Evolutionary conservation across 1,140 invertebrate genomes (phyloP), one percentile per base, ranked within the genome.

Genomic region (Ostrea denselamellosa): DNA sequence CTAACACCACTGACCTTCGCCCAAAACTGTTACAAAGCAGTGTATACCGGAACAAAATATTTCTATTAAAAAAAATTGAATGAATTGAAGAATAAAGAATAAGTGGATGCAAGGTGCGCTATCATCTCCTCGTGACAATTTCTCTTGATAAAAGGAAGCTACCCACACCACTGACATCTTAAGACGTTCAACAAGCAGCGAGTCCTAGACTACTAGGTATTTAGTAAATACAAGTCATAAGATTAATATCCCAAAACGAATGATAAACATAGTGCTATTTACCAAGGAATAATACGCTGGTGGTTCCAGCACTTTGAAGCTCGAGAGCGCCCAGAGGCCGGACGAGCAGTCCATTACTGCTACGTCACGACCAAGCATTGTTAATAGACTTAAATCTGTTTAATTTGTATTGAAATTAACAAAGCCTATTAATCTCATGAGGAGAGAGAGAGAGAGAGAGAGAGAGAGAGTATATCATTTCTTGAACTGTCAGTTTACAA

Each of bases 401-500:
- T 77, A 77, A 77, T 77, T 77, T 28, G 68, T 28, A 77, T 14
- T 34, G 68, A 77, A 77, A 77, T 77, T 77, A 77, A 77, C 68
- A 77, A 77, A 77, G 22, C 25, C 25, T 77, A 28, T 77, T 77
- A 14, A 77, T 28, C 22, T 25, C 28, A 28, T 25, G 44, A 83
- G 82, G 44, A 83, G 82, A 83, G 44, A 83, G 82, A 83, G 51
- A 83, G 82, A 83, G 44, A 52, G 82, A 81, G 71, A 81, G 71
- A 81, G 71, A 81, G 82, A 19, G 9, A 81, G 22, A 17, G 44
- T 12, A n/a, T 28, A 34, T 28, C 22, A 77, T 14, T 25, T 25
- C 28, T 34, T 77, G 28, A 77, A 77, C 68, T 77, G 68, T 77
- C 68, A 77, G 68, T 28, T 28, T 34, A 25, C 28, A 25, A 28